Evolutionary conservation across 2,797 vertebrate genomes (phyloP).

Genomic region (Peromyscus eremicus): DNA sequence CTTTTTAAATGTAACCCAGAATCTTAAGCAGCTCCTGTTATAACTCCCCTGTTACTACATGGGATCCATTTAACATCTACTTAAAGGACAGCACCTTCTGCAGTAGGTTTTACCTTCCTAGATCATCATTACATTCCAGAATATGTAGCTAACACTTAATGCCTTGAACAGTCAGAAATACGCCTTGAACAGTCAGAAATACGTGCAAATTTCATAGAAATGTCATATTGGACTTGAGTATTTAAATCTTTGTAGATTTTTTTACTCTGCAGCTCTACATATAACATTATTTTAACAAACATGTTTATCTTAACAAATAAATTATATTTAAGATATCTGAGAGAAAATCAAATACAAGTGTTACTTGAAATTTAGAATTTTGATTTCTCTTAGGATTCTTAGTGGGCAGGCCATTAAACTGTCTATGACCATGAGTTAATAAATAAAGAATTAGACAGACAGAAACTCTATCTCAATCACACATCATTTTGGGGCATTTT

Average conservation of each 20-base stretch:
- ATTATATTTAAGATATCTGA: not conserved
- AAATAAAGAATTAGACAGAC: not conserved
- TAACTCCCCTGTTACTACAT: accelerated
- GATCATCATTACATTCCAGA: not conserved
- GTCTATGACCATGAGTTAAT: not conserved
- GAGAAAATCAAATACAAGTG: not conserved
- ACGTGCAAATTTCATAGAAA: not conserved
- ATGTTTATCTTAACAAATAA: constrained; percentile 43
- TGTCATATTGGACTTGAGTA: not conserved
- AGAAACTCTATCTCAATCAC: not conserved
- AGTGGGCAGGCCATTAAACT: not conserved
- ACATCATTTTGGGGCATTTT: not conserved
- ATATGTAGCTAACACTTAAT: not conserved
- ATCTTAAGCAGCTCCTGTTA: not conserved
- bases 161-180: not conserved
- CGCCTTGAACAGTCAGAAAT: not conserved
- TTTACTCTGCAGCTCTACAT: not conserved
- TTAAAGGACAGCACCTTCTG: not conserved
- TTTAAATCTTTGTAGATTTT: not conserved
- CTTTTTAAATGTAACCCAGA: not conserved
- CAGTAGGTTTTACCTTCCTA: not conserved
- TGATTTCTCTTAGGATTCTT: not conserved
- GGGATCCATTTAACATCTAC: not conserved
- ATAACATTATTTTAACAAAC: constrained; percentile 6
- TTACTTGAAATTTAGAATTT: not conserved